A percentile compares a stretch with the other conserved stretches of the same genome.
Evolutionary conservation across 2,797 vertebrate species (phyloP).

Genomic region (Tadarida brasiliensis): DNA sequence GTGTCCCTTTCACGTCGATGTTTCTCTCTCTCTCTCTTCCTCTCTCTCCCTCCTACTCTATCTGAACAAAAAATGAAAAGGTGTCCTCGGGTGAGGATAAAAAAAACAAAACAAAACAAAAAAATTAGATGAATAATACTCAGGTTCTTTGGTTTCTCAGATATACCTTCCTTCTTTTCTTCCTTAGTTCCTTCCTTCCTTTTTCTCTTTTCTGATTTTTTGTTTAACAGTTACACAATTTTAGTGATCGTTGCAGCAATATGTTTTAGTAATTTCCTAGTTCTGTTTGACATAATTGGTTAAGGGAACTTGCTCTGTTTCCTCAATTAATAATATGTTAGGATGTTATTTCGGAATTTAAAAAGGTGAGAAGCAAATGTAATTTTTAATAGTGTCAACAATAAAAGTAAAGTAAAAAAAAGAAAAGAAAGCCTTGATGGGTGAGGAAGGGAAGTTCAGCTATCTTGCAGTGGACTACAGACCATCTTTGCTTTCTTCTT

Average conservation of each 20-base stretch:
- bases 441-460: not conserved
- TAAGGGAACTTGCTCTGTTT: not conserved
- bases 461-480: not conserved
- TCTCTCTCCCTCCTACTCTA: too few relatives aligned
- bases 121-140: not conserved
- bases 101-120: too few relatives aligned
- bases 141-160: not conserved
- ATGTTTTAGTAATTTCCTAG: slow-evolving; percentile 19
- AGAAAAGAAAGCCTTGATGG: not conserved
- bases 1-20: too few relatives aligned
- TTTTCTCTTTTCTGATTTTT: not conserved
- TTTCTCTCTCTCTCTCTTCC: too few relatives aligned
- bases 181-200: not conserved
- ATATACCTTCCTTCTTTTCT: not conserved
- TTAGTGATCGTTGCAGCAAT: slow-evolving; percentile 29
- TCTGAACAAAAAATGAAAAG: too few relatives aligned
- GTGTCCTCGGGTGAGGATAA: too few relatives aligned
- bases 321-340: not conserved
- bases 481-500: not conserved
- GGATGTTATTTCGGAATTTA: not conserved
- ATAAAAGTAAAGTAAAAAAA: not conserved
- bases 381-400: not conserved
- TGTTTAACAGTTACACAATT: slow-evolving; percentile 34
- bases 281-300: slow-evolving; percentile 11
- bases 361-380: not conserved